Evolutionary conservation across 2,113 vertebrate genomes (phyloP).

Genomic region (Galemys pyrenaicus): DNA sequence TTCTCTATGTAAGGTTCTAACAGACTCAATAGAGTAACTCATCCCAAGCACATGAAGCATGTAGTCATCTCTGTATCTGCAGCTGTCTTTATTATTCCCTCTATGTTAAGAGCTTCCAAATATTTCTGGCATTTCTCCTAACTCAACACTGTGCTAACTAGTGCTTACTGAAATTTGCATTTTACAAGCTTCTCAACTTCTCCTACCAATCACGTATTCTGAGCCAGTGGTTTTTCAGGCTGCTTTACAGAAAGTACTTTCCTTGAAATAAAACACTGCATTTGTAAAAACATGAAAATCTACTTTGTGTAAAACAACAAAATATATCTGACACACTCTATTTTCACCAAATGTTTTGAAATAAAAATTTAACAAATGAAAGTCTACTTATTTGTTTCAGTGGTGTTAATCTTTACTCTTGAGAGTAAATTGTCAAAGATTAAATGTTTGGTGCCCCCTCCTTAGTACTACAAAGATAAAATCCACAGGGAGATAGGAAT

Average conservation of each 20-base stretch:
- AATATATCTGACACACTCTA: not conserved
- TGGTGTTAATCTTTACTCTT: not conserved
- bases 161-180: not conserved
- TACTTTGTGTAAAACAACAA: not conserved
- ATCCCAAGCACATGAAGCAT: not conserved
- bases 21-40: not conserved
- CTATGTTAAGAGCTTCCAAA: constrained; percentile 6
- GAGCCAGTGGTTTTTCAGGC: constrained; percentile 15
- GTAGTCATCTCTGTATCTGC: not conserved
- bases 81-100: not conserved
- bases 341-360: not conserved
- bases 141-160: not conserved
- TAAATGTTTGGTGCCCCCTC: not conserved
- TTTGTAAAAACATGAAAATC: constrained; percentile 45
- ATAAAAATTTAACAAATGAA: not conserved
- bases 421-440: not conserved
- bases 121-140: constrained; percentile 17
- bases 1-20: not conserved
- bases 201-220: not conserved
- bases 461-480: not conserved
- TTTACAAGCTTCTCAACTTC: constrained; percentile 6
- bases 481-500: not conserved
- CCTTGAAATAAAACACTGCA: constrained; percentile 22
- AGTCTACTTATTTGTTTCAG: not conserved
- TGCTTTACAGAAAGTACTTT: not conserved